A percentile compares a stretch with the other conserved stretches of the same genome.
phyloP scores from a whole-genome alignment of 2,888 invertebrate species.

The Andrena chrysosceles region DNA sequence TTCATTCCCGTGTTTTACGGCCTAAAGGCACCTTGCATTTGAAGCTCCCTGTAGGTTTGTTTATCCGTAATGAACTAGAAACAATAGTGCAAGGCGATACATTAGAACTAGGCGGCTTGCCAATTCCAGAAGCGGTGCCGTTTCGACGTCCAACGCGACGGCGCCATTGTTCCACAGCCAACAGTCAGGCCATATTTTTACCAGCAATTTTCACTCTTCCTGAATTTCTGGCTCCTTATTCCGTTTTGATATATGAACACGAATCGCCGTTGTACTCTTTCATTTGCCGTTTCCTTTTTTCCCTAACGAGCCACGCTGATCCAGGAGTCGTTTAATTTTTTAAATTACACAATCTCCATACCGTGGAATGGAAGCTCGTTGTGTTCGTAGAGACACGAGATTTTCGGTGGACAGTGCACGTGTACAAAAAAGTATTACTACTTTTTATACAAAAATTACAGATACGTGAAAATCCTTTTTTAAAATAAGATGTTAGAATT shows the following conservation, averaged over 20 bases:
- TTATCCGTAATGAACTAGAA: conserved; percentile 49
- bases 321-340: background rate
- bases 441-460: background rate
- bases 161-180: conserved; percentile 43
- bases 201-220: conserved; percentile 18
- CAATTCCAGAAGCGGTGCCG: conserved; percentile 35
- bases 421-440: background rate
- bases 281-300: background rate
- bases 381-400: background rate
- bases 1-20: background rate
- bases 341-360: background rate
- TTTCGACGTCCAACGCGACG: conserved; percentile 32
- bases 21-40: background rate
- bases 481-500: background rate
- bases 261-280: conserved; percentile 1
- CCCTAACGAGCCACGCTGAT: background rate
- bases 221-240: conserved; percentile 4
- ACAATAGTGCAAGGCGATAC: conserved; percentile 53
- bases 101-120: conserved; percentile 54
- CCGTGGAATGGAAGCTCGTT: background rate
- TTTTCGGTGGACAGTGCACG: background rate
- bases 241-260: conserved; percentile 10
- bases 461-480: background rate
- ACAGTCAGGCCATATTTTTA: conserved; percentile 34
- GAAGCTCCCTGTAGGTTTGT: conserved; percentile 17